These are phyloP conservation scores for Leptopilina myrica DNA, from an alignment of 2,888 invertebrate genomes.

Conservation along the genomic window DNA sequence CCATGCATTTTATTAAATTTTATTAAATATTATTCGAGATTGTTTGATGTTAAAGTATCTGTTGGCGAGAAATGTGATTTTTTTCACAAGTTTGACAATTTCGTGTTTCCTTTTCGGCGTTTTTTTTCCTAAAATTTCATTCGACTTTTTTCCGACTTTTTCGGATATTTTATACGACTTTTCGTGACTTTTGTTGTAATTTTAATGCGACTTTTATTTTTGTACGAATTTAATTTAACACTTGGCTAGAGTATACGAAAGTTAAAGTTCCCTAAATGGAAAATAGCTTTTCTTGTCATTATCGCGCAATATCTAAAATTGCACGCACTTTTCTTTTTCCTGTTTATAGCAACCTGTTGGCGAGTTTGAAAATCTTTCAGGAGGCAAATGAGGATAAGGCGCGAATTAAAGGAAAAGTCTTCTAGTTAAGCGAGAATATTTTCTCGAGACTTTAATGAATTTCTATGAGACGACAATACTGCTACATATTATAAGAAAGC, in stretches of 20 bases:
- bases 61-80: too few relatives aligned
- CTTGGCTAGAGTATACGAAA: slow-evolving; percentile 15
- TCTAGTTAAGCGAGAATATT: slow-evolving; percentile 68
- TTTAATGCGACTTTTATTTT: not conserved
- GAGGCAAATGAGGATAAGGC: slow-evolving; percentile 50
- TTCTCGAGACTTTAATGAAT: slow-evolving; percentile 72
- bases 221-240: slow-evolving; percentile 17
- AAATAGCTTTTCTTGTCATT: slow-evolving; percentile 29
- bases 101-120: too few relatives aligned
- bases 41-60: too few relatives aligned
- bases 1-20: too few relatives aligned
- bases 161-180: too few relatives aligned
- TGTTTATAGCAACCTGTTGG: slow-evolving; percentile 16
- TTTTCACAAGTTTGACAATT: too few relatives aligned
- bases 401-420: slow-evolving; percentile 55
- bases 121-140: too few relatives aligned
- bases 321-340: slow-evolving; percentile 11
- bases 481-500: slow-evolving; percentile 44
- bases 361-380: slow-evolving; percentile 20
- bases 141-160: too few relatives aligned
- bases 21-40: too few relatives aligned
- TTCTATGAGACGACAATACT: slow-evolving; percentile 65
- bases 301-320: slow-evolving; percentile 13
- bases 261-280: slow-evolving; percentile 29
- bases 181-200: too few relatives aligned